These are phyloP conservation scores for Porites lutea DNA, from an alignment of 64 coral and sea anemone species.

Conservation along the genomic window DNA sequence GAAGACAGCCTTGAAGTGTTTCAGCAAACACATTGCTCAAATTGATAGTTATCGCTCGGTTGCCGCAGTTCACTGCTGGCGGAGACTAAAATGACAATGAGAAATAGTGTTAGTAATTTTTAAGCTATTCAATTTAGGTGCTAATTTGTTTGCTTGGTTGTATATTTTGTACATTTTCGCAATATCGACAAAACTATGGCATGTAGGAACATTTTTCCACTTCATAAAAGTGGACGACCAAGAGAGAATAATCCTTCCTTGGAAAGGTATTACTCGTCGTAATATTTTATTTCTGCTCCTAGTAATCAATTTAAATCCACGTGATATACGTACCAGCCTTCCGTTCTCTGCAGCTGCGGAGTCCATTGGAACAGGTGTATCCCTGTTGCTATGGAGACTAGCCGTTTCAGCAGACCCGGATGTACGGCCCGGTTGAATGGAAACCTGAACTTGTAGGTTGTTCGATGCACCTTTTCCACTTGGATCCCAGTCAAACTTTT, in stretches of 20 bases:
- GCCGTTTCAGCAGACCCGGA: not conserved
- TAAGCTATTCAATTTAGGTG: no score
- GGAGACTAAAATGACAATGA: not conserved
- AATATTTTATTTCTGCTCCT: no score
- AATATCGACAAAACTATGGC: no score
- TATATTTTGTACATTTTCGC: no score
- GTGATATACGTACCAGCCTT: not conserved
- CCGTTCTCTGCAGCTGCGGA: not conserved
- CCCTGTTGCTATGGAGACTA: not conserved
- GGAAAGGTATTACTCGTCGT: no score
- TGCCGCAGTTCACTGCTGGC: not conserved
- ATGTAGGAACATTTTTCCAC: no score
- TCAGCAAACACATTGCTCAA: not conserved
- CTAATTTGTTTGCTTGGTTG: no score
- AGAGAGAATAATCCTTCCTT: no score
- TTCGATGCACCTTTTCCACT: no score
- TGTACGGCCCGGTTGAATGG: not conserved
- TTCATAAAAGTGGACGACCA: no score
- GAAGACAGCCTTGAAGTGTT: conserved; percentile 10
- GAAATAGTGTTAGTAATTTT: not conserved
- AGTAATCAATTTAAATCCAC: not conserved
- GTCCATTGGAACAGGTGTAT: not conserved
- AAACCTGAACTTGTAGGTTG: conserved; percentile 2
- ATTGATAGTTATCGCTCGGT: not conserved
- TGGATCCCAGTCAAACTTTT: not conserved